phyloP scores from a whole-genome alignment of 2,113 vertebrate genomes.

The Thamnaconus septentrionalis region DNA sequence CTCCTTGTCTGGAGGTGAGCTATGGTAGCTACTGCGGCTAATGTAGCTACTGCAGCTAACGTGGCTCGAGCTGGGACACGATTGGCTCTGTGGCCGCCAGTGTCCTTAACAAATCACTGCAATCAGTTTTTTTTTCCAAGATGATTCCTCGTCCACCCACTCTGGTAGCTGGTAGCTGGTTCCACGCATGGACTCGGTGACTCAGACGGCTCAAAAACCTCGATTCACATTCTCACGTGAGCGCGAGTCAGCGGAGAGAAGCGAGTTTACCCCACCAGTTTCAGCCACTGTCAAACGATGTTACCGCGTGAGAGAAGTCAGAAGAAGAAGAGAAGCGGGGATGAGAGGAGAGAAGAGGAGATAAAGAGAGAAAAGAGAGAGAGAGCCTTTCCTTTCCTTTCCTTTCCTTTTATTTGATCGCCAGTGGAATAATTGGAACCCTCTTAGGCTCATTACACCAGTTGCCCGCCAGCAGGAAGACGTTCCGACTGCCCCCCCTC shows the following conservation, averaged over 20 bases:
- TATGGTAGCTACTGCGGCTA: constrained; percentile 70
- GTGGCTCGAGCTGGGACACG: too few species aligned
- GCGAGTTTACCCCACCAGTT: constrained; percentile 20
- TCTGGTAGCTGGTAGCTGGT: too few species aligned
- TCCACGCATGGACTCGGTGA: too few species aligned
- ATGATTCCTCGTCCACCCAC: too few species aligned
- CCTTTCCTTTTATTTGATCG: constrained; percentile 50
- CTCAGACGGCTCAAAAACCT: too few species aligned
- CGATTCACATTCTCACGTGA: too few species aligned
- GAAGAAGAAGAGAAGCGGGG: constrained; percentile 56
- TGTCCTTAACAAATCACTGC: too few species aligned
- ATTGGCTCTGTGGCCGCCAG: too few species aligned
- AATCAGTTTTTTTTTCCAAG: too few species aligned
- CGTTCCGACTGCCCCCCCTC: constrained; percentile 63
- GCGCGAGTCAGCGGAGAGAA: too few species aligned
- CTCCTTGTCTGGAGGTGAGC: constrained; percentile 61
- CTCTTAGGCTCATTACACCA: constrained; percentile 77
- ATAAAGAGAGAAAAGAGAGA: constrained; percentile 32
- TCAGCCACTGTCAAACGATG: constrained; percentile 69
- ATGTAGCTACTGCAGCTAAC: too few species aligned
- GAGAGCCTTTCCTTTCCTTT: constrained; percentile 69
- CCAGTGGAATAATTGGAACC: constrained; percentile 79
- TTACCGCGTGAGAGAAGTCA: constrained; percentile 71
- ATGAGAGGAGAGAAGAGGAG: constrained; percentile 52
- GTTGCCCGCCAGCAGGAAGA: constrained; percentile 75